A percentile compares a stretch with the other conserved stretches of the same genome.
Conservation (phyloP, 2,113 vertebrate genomes). For the Lichenostomus cassidix region DNA sequence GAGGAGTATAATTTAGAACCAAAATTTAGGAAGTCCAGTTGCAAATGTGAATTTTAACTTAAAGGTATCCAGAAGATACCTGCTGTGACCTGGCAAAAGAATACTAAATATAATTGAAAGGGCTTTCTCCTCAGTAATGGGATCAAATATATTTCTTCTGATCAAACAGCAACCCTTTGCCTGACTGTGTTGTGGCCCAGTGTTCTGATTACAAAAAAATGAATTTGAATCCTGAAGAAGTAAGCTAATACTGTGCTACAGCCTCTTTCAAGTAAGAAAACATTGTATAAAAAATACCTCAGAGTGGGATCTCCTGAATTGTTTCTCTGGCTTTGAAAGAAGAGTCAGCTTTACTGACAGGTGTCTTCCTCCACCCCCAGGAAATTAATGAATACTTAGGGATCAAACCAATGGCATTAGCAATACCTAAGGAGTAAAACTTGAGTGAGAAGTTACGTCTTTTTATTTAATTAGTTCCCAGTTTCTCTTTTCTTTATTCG, state of each 20-base stretch:
- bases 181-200: not conserved
- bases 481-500: not conserved
- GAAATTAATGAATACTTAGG: not conserved
- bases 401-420: not conserved
- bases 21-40: not conserved
- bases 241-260: not conserved
- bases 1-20: not conserved
- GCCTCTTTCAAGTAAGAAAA: not conserved
- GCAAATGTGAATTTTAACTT: not conserved
- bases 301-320: not conserved
- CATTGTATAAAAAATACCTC: not conserved
- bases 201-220: not conserved
- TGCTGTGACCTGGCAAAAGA: not conserved
- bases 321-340: not conserved
- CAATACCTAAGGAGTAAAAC: not conserved
- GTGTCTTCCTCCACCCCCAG: not conserved
- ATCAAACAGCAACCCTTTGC: not conserved
- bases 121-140: not conserved
- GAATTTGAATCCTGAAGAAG: not conserved
- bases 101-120: not conserved
- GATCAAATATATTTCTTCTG: not conserved
- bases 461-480: not conserved
- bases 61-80: not conserved
- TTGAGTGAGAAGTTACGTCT: not conserved
- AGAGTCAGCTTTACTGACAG: not conserved